phyloP scores from a whole-genome alignment of 1,140 invertebrate species.

The Hestina assimilis region DNA sequence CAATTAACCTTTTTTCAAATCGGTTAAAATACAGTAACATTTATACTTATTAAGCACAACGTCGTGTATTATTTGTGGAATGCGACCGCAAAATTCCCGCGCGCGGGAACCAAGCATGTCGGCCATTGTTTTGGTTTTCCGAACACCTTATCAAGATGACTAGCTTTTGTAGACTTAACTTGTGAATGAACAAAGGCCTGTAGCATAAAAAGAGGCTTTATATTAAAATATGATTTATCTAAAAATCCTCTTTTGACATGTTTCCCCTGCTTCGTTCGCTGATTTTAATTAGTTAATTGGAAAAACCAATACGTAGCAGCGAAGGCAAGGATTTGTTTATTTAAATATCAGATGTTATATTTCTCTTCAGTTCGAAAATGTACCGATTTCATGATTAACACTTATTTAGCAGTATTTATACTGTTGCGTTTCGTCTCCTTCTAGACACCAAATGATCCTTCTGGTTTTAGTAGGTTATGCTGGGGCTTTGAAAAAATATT shows the following conservation, averaged over 20 bases:
- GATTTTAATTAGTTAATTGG: conserved; percentile 14
- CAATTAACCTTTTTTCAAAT: no score
- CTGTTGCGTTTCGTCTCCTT: no score
- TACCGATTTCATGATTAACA: no score
- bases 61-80: conserved; percentile 5
- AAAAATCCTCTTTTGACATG: neutral
- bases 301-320: neutral
- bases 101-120: conserved; percentile 1
- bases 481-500: no score
- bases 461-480: no score
- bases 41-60: neutral
- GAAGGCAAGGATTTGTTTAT: neutral
- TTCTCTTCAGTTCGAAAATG: no score
- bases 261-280: neutral
- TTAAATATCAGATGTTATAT: conserved; percentile 2
- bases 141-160: conserved; percentile 2
- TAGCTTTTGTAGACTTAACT: neutral
- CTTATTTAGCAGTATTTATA: no score
- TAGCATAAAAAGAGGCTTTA: neutral
- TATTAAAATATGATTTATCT: no score
- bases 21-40: neutral
- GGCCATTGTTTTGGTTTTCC: conserved; percentile 13
- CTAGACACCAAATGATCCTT: no score
- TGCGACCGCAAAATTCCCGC: conserved; percentile 14
- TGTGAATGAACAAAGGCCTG: neutral